Evolutionary conservation across 2,797 vertebrate genomes (phyloP).

Genomic region (Spea hammondii): DNA sequence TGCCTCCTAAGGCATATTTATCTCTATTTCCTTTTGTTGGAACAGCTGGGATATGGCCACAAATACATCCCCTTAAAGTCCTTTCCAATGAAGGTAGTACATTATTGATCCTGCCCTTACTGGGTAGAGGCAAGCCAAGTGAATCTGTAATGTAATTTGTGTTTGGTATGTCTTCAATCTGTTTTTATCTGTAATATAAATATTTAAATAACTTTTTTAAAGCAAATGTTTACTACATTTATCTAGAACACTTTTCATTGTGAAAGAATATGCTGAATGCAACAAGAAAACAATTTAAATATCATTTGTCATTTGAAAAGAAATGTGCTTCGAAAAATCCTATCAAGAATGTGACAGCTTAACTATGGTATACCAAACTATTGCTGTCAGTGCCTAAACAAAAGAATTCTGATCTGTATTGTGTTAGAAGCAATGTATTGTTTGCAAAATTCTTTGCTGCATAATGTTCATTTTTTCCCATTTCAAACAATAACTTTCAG

Average conservation of each 20-base stretch:
- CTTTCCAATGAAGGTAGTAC: no score
- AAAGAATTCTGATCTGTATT: slow-evolving; percentile 22
- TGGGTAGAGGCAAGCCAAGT: no score
- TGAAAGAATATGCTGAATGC: slow-evolving; percentile 30
- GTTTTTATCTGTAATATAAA: no score
- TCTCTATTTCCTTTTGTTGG: no score
- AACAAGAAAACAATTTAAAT: slow-evolving; percentile 35
- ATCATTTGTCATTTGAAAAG: slow-evolving; percentile 38
- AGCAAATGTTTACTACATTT: neutral
- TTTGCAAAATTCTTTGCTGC: slow-evolving; percentile 26
- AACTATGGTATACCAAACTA: slow-evolving; percentile 42
- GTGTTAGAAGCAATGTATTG: slow-evolving; percentile 33
- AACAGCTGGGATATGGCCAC: no score
- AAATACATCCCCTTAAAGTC: no score
- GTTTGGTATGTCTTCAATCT: no score
- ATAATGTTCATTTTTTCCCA: neutral
- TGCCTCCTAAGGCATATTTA: no score
- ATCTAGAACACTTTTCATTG: slow-evolving; percentile 14
- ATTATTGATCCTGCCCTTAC: no score
- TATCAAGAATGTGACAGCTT: slow-evolving; percentile 38
- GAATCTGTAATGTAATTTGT: no score
- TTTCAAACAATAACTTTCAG: no score
- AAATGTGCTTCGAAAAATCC: slow-evolving; percentile 26
- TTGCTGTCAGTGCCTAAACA: slow-evolving; percentile 43
- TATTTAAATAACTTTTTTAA: neutral